Evolutionary conservation across 1,140 invertebrate genomes (phyloP).

Genomic region (Stegodyphus mimosarum): DNA sequence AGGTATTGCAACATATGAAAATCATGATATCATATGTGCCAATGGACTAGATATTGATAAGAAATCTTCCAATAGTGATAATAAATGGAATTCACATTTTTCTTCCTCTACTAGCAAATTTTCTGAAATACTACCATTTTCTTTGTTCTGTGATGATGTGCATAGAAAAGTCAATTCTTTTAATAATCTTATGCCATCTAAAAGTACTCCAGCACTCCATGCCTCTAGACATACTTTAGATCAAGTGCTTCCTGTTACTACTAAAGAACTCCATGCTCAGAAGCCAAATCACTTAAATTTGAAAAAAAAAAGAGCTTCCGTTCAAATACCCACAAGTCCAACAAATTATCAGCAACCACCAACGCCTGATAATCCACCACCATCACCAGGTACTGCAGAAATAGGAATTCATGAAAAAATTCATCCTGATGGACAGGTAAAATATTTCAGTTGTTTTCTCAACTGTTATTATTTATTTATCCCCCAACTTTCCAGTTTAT

Average conservation of each 20-base stretch:
- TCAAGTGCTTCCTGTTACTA: slow-evolving; percentile 42
- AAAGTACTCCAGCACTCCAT: slow-evolving; percentile 58
- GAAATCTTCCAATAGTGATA: not conserved
- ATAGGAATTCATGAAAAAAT: slow-evolving; percentile 90
- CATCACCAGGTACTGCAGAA: slow-evolving; percentile 87
- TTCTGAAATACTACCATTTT: slow-evolving; percentile 45
- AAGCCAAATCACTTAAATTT: slow-evolving; percentile 59
- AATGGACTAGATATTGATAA: slow-evolving; percentile 33
- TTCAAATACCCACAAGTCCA: slow-evolving; percentile 75
- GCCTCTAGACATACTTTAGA: slow-evolving; percentile 55
- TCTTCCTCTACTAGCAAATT: slow-evolving; percentile 30
- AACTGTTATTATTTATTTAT: no score
- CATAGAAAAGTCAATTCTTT: slow-evolving; percentile 43
- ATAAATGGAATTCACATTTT: not conserved
- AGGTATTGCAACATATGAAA: slow-evolving; percentile 50
- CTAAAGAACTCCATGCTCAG: slow-evolving; percentile 32
- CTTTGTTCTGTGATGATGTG: slow-evolving; percentile 38
- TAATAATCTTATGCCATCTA: slow-evolving; percentile 58
- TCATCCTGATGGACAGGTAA: slow-evolving; percentile 86
- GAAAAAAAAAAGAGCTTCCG: slow-evolving; percentile 64
- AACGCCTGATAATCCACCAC: slow-evolving; percentile 93
- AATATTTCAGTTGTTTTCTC: slow-evolving; percentile 59
- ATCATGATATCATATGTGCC: slow-evolving; percentile 55
- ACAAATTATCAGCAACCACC: slow-evolving; percentile 91
- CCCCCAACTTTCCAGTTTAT: no score